These are phyloP conservation scores for Okamejei kenojei DNA, from an alignment of 2,797 vertebrate species.

Conservation along the genomic window DNA sequence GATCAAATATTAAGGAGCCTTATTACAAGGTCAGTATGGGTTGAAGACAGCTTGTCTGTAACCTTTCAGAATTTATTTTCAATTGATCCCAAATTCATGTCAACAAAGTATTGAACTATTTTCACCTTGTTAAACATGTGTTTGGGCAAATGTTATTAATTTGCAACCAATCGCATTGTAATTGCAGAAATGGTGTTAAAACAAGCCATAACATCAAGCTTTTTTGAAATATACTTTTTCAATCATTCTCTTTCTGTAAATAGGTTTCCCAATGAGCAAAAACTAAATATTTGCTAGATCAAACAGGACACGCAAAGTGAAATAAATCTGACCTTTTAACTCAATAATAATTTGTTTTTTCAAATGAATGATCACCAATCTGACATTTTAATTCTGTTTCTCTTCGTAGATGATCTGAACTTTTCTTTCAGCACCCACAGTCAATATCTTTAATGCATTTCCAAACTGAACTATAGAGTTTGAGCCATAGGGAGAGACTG, in stretches of 20 bases:
- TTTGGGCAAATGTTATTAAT: background rate
- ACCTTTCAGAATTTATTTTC: background rate
- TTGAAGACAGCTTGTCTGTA: background rate
- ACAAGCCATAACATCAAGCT: background rate
- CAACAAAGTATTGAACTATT: background rate
- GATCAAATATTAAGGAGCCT: background rate
- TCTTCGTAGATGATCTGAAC: too few species aligned
- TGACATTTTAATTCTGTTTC: too few species aligned
- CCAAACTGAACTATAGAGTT: background rate
- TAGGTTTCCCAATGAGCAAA: too few species aligned
- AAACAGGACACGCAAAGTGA: too few species aligned
- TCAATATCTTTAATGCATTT: background rate
- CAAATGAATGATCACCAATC: too few species aligned
- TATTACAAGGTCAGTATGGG: background rate
- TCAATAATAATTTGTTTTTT: too few species aligned
- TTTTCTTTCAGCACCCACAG: too few species aligned
- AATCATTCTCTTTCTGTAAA: background rate
- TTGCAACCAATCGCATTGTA: background rate
- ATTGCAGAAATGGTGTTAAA: background rate
- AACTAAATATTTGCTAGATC: too few species aligned
- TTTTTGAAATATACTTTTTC: background rate
- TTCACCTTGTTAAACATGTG: background rate
- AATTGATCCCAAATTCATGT: background rate
- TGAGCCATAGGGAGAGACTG: too few species aligned
- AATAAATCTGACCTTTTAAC: too few species aligned